Evolutionary conservation across 2,797 vertebrate genomes (phyloP), one percentile per base, ranked within the genome.

Genomic region (Philypnodon macrostomus): DNA sequence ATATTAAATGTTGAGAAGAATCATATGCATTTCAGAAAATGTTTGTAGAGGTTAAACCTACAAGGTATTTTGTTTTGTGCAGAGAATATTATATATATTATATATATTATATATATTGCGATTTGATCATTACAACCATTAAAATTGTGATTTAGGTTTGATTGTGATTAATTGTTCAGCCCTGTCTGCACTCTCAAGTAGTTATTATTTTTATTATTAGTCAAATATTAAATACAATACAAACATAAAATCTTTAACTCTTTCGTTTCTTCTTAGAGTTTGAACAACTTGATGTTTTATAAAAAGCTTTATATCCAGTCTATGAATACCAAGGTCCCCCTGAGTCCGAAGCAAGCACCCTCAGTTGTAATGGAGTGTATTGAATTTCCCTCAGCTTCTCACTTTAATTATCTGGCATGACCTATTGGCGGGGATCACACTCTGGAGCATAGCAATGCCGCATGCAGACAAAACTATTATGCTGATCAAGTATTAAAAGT

Each of bases 401-500:
- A 26, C 36, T 82, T 78, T 80, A 82, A 82, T 84, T 82, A 79
- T 74, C 72, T 73, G 61, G 31, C 73, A 39, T 77, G 75, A 83
- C 81, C 77, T 77, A 68, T 62, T 69, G 68, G 68, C 33, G 12
- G 30, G 7, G 47, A 77, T 71, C 56, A 58, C 58, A 52, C 15
- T 8, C 53, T 61, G 12, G 0, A 66, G 62, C 52, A 38, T 48
- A 24, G 63, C 58, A 26, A 50, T 46, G 54, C 60, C 35, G 26
- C 23, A 39, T 27, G 48, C 73, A 53, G 77, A 75, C 69, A 70
- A 68, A 79, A 60, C 67, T 70, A 63, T 78, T 74, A 71, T 70
- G 67, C 80, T 73, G 75, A 73, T 83, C 67, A 56, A 71, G 75
- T 69, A 50, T 64, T 61, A 30, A 62, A 69, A 53, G 70, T 72